Conservation (phyloP, 1,140 invertebrate genomes). For the Rhyzopertha dominica region DNA sequence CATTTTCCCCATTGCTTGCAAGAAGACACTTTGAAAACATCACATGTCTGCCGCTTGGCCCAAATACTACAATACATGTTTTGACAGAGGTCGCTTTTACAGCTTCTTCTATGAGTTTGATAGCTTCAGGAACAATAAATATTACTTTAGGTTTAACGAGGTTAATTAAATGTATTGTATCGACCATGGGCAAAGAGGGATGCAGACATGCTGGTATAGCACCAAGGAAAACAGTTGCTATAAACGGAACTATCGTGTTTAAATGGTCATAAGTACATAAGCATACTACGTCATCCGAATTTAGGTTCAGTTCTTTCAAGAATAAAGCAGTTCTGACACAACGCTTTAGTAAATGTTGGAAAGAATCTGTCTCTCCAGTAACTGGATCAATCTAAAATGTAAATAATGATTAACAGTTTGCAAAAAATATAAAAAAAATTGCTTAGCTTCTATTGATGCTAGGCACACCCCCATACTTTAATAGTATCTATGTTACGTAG, state of each 20-base stretch:
- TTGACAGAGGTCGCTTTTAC: too few species aligned
- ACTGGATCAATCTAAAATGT: too few species aligned
- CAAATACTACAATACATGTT: too few species aligned
- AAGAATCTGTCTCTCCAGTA: slow-evolving; percentile 25
- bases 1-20: slow-evolving; percentile 28
- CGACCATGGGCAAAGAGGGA: slow-evolving; percentile 20
- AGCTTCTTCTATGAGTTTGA: slow-evolving; percentile 20
- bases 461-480: too few species aligned
- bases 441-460: too few species aligned
- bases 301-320: slow-evolving; percentile 18
- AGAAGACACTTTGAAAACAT: too few species aligned
- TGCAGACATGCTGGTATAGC: slow-evolving; percentile 24
- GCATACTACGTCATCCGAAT: slow-evolving; percentile 22
- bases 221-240: slow-evolving; percentile 26
- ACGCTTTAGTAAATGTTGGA: slow-evolving; percentile 15
- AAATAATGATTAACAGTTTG: too few species aligned
- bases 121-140: slow-evolving; percentile 26
- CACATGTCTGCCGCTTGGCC: too few species aligned
- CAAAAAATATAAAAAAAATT: too few species aligned
- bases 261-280: slow-evolving; percentile 26
- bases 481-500: too few species aligned
- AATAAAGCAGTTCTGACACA: slow-evolving; percentile 25
- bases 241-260: slow-evolving; percentile 21
- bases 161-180: slow-evolving; percentile 22
- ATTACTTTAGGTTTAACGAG: slow-evolving; percentile 29